A percentile compares a stretch with the other conserved stretches of the same genome.
Evolutionary conservation across 30 jellyfish, hydroid and myxozoan genomes (phyloP).

Genomic region (Aurelia sp.): DNA sequence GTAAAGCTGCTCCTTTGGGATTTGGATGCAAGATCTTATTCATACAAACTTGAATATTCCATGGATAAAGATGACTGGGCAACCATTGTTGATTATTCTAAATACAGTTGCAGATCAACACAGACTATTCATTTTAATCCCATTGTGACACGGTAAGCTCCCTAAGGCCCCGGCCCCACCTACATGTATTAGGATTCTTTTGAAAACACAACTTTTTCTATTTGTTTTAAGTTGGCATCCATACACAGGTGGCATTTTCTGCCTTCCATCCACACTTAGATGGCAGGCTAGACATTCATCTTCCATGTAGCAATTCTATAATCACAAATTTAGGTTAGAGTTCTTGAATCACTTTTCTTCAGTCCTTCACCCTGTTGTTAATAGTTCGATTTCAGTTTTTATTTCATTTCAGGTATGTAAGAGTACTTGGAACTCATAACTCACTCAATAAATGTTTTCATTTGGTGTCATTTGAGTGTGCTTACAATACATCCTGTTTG

Average conservation of each 20-base stretch:
- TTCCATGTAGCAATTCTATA: too few relatives aligned
- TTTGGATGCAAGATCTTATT: conserved; percentile 81
- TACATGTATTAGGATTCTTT: too few relatives aligned
- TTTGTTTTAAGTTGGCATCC: too few relatives aligned
- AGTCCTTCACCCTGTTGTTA: too few relatives aligned
- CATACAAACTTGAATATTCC: conserved; percentile 81
- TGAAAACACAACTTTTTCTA: too few relatives aligned
- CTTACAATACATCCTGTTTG: conserved; percentile 16
- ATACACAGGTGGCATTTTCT: too few relatives aligned
- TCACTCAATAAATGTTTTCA: conserved; percentile 87
- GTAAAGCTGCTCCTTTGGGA: conserved; percentile 86
- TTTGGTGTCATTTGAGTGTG: conserved; percentile 85
- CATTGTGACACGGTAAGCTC: conserved; percentile 74
- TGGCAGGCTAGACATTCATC: too few relatives aligned
- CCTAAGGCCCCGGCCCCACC: background rate
- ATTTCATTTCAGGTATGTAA: conserved; percentile 64
- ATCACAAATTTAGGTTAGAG: too few relatives aligned
- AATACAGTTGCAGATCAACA: conserved; percentile 77
- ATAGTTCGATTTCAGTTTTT: background rate
- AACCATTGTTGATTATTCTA: conserved; percentile 73
- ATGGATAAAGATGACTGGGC: conserved; percentile 88
- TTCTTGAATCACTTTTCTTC: too few relatives aligned
- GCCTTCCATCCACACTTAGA: too few relatives aligned
- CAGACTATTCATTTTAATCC: conserved; percentile 81
- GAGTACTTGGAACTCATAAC: conserved; percentile 80